Conservation (phyloP, 2,113 vertebrate genomes). For the Todiramphus saurophagus region DNA sequence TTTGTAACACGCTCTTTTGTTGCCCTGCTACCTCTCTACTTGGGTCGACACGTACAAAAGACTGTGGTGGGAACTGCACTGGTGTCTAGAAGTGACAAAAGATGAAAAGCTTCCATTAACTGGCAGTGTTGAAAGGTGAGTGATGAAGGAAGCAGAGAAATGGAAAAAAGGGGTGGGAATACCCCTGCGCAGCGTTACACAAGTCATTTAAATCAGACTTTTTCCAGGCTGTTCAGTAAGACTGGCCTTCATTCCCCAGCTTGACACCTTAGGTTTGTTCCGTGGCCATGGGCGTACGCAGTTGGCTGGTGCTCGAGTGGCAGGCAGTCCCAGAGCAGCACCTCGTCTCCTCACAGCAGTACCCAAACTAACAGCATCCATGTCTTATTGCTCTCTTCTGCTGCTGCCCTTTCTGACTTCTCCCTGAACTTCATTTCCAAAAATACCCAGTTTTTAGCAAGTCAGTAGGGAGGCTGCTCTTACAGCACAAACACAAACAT, state of each 20-base stretch:
- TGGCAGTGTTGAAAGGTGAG: neutral
- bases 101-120: neutral
- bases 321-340: neutral
- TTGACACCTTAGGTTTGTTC: neutral
- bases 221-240: neutral
- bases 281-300: fast-evolving
- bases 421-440: neutral
- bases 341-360: neutral
- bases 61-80: neutral
- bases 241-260: neutral
- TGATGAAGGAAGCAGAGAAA: neutral
- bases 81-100: neutral
- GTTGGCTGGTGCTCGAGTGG: neutral
- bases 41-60: neutral
- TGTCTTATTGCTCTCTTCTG: neutral
- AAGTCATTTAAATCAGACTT: neutral
- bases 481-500: neutral
- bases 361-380: neutral
- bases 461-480: neutral
- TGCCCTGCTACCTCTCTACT: neutral
- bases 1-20: neutral
- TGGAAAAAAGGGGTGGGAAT: neutral
- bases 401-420: neutral
- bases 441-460: neutral
- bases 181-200: neutral